Base-by-base conservation (phyloP, 2,797 vertebrate genomes). In the Lepus townsendii region DNA sequence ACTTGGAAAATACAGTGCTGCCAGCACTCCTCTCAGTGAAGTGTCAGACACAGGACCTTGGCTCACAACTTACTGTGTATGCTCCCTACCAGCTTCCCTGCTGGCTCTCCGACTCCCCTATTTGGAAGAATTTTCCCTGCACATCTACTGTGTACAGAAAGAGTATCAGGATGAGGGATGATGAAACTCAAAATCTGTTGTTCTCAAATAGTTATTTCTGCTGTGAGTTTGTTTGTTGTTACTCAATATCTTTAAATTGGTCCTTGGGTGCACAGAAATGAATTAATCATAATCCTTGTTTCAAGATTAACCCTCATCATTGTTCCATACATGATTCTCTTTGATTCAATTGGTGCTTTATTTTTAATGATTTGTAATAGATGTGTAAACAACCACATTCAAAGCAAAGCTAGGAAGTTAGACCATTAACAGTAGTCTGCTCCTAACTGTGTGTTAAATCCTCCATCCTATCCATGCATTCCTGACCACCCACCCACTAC, bases 371-470 rank as follows among this genome's bases (percentile, higher is more conserved):
- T 83, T 47, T 72, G 0, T 86, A 72, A 86, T 27, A 83, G 16
- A 57, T 4, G 27, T 8, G 27, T n/a, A 57, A 50, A 84, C 50
- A 3, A 14, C 47, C 3, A 22, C 17, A 91, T n/a, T 88, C n/a
- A 88, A 91, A 83, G 68, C 32, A 78, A 92, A 83, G 2, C 24
- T 91, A 77, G 62, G 92, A 79, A 65, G 27, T 71, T 88, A 93
- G n/a, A 78, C 77, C 0, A 12, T 91, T 89, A 68, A 66, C 32
- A 72, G 22, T 93, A 84, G 66, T 63, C 27, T 77, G 73, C 9
- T 62, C 78, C 27, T 91, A 65, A 60, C n/a, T 19, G 20, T 62
- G 27, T 86, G 60, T 73, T 68, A 32, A 12, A 73, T 2, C 17
- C 52, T 7, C 5, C 20, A 82, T 72, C 19, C 12, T 14, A 66